Percentiles rank a stretch among this genome's conserved stretches.
Evolutionary conservation across 1,140 invertebrate species (phyloP).

Genomic region (Calephelis virginiensis): DNA sequence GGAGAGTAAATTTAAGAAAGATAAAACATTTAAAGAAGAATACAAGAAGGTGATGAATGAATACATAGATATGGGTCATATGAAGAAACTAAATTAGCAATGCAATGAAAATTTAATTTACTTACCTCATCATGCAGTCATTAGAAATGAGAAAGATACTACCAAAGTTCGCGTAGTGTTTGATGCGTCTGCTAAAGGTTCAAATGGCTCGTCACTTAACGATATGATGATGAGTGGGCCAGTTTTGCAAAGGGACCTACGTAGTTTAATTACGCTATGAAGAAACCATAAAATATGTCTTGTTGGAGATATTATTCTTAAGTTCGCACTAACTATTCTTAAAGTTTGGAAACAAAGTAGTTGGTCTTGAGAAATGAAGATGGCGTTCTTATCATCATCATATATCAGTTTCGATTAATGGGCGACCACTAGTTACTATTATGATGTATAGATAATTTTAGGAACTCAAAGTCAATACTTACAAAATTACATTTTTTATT

Average conservation of each 20-base stretch:
- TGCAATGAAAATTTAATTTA: constrained; percentile 24
- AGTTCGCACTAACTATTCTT: too few species aligned
- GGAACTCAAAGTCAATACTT: too few species aligned
- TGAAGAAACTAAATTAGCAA: constrained; percentile 14
- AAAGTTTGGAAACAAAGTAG: too few species aligned
- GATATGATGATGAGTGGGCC: constrained; percentile 34
- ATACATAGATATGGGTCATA: too few species aligned
- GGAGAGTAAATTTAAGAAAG: constrained; percentile 33
- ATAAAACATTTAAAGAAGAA: constrained; percentile 27
- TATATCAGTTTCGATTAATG: too few species aligned
- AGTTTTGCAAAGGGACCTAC: constrained; percentile 34
- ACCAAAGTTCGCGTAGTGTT: constrained; percentile 38
- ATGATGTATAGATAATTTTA: too few species aligned
- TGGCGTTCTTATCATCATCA: too few species aligned
- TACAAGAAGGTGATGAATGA: constrained; percentile 32
- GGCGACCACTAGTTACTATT: too few species aligned
- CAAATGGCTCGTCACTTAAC: constrained; percentile 31
- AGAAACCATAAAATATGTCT: constrained; percentile 33
- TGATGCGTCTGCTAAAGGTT: constrained; percentile 35
- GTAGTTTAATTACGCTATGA: constrained; percentile 30
- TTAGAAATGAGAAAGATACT: constrained; percentile 36
- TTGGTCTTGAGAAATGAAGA: too few species aligned
- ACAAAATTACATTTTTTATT: too few species aligned
- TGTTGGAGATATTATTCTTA: constrained; percentile 34
- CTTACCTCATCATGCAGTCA: constrained; percentile 38